Conservation (phyloP, 1,140 invertebrate species). For the Pogonognathellus flavescens region DNA sequence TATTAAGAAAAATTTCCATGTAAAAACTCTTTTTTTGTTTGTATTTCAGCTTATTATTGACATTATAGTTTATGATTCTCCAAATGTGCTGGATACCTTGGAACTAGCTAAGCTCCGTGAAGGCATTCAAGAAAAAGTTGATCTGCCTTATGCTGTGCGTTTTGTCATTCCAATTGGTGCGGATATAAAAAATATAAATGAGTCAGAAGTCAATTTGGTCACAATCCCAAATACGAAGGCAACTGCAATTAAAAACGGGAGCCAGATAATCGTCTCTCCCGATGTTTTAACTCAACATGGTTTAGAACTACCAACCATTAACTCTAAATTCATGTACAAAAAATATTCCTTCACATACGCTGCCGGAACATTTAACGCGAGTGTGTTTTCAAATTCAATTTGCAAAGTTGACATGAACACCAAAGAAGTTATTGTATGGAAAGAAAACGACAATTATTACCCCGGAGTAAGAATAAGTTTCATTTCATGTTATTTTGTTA, state of each 20-base stretch:
- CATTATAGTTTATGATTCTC: constrained; percentile 70
- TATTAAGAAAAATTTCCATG: too few species aligned
- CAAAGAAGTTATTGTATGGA: constrained; percentile 68
- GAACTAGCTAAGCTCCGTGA: constrained; percentile 68
- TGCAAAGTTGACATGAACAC: constrained; percentile 69
- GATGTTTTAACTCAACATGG: constrained; percentile 58
- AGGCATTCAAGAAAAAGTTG: constrained; percentile 61
- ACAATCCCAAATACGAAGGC: constrained; percentile 32
- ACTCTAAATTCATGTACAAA: constrained; percentile 67
- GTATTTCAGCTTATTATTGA: constrained; percentile 67
- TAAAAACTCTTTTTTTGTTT: constrained; percentile 5
- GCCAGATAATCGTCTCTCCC: constrained; percentile 63
- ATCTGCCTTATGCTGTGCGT: constrained; percentile 66
- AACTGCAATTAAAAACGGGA: constrained; percentile 64
- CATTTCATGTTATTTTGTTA: too few species aligned
- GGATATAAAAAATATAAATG: constrained; percentile 52
- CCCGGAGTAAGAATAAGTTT: neutral
- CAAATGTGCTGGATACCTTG: constrained; percentile 69
- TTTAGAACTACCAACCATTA: constrained; percentile 70
- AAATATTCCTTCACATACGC: constrained; percentile 70
- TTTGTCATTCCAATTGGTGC: constrained; percentile 69
- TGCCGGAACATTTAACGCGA: constrained; percentile 68
- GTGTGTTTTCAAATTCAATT: constrained; percentile 65
- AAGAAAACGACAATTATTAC: constrained; percentile 58
- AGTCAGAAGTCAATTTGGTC: constrained; percentile 54